Evolutionary conservation across 1,140 invertebrate species (phyloP), one percentile per base, ranked within the genome.

Genomic region (Eufriesea mexicana): DNA sequence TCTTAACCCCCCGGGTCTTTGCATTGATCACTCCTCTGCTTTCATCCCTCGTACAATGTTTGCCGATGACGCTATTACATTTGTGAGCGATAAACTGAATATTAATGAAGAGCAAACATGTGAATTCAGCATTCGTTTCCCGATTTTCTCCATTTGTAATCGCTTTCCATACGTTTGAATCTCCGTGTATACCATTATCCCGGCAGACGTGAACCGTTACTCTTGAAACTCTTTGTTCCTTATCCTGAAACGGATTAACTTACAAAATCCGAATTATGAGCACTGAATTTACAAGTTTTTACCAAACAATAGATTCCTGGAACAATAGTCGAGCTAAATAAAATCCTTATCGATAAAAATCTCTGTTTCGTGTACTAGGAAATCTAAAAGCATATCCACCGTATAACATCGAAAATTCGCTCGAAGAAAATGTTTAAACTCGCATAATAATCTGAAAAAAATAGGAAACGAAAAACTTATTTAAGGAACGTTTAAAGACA

Each of bases 21-120:
- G 25, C 47, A 20, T 71, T 23, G 20, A 51, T 71, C 35, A 20
- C 25, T 49, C 28, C 54, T 54, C 68, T 28, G 10, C 68, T 28
- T 71, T 71, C 12, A 71, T 71, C 47, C 12, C 25, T 71, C 68
- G 2, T 35, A 71, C 49, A 35, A 54, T 71, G 68, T 71, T 71
- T 71, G 28, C 68, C 25, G 49, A 71, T 45, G n/a, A 12, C 45
- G 1, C 47, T 49, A 70, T 51, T 70, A 51, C 67, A 70, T 70
- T 25, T 70, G 25, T 35, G 25, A 23, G 10, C 8, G n/a, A 35
- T 54, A 71, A 49, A 71, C 18, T 71, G 45, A 71, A 71, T 71
- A 71, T 54, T 71, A 71, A 71, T 51, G 49, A 71, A 51, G 47
- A 28, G 10, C 49, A 49, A 71, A 54, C 68, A 9, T 54, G 49